These are phyloP conservation scores for Chorisops tibialis DNA, from an alignment of 2,888 invertebrate genomes.

Conservation along the genomic window DNA sequence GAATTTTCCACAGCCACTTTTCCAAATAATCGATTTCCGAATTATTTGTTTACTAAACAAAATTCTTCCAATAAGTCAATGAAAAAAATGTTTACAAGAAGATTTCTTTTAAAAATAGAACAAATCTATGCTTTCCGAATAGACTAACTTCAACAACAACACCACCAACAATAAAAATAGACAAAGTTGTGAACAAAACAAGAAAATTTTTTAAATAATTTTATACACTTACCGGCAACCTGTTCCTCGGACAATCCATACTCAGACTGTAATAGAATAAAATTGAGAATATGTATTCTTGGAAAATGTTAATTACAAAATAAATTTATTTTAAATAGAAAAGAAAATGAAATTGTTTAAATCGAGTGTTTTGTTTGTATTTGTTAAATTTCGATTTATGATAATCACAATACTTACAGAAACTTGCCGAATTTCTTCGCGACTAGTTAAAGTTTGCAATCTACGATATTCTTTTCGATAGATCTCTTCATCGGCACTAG, in stretches of 20 bases:
- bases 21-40: too few species aligned
- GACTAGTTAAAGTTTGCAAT: slow-evolving; percentile 65
- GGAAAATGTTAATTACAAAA: neutral
- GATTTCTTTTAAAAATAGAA: slow-evolving; percentile 10
- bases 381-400: neutral
- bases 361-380: too few species aligned
- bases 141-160: slow-evolving; percentile 15
- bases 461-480: slow-evolving; percentile 70
- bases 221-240: slow-evolving; percentile 68
- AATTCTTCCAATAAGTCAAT: neutral
- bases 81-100: neutral
- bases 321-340: too few species aligned
- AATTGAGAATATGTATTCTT: neutral
- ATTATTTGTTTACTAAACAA: slow-evolving; percentile 10
- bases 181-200: neutral
- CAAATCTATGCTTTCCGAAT: neutral
- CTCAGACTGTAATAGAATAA: slow-evolving; percentile 61
- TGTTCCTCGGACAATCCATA: slow-evolving; percentile 86
- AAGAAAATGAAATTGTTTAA: too few species aligned
- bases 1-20: neutral
- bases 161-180: neutral
- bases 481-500: slow-evolving; percentile 45
- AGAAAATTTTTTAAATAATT: neutral
- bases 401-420: slow-evolving; percentile 57
- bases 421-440: slow-evolving; percentile 63